A percentile compares a stretch with the other conserved stretches of the same genome.
phyloP scores from a whole-genome alignment of 2,113 vertebrate species.

The Melanerpes formicivorus region DNA sequence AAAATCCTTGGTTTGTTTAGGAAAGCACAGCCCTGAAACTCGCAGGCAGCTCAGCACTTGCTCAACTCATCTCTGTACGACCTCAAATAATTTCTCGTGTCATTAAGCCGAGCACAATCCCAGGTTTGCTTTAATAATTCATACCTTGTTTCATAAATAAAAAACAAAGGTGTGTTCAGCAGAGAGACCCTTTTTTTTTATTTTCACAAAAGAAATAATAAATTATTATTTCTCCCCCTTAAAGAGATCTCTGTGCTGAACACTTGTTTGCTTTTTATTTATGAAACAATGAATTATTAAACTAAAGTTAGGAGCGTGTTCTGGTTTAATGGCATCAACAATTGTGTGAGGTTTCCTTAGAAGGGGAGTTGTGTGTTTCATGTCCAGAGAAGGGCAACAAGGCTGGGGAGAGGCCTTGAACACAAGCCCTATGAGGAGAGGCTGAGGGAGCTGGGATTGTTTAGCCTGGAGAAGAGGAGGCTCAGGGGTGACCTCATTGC shows the following conservation, averaged over 20 bases:
- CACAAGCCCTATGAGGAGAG: no score
- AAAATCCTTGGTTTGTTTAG: conserved; percentile 70
- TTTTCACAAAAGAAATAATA: conserved; percentile 76
- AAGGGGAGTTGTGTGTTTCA: no score
- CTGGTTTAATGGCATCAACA: conserved; percentile 76
- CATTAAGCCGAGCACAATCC: conserved; percentile 77
- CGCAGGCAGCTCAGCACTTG: conserved; percentile 69
- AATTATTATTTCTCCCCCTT: conserved; percentile 79
- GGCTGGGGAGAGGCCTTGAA: no score
- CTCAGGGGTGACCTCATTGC: no score
- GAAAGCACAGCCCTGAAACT: conserved; percentile 54
- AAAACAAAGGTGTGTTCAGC: conserved; percentile 76
- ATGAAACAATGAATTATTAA: conserved; percentile 83
- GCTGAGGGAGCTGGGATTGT: no score
- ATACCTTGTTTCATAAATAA: conserved; percentile 82
- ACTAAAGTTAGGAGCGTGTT: conserved; percentile 75
- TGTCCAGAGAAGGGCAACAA: no score
- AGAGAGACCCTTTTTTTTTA: conserved; percentile 65
- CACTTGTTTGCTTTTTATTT: conserved; percentile 81
- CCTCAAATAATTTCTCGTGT: conserved; percentile 81
- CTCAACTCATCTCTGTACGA: conserved; percentile 72
- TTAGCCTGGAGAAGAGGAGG: no score
- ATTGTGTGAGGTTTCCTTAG: conserved; percentile 59
- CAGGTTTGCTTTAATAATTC: conserved; percentile 81
- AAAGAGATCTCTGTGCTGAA: conserved; percentile 81